Evolutionary conservation across 2,113 vertebrate species (phyloP), one percentile per base, ranked within the genome.

Genomic region (Calyptomena viridis): DNA sequence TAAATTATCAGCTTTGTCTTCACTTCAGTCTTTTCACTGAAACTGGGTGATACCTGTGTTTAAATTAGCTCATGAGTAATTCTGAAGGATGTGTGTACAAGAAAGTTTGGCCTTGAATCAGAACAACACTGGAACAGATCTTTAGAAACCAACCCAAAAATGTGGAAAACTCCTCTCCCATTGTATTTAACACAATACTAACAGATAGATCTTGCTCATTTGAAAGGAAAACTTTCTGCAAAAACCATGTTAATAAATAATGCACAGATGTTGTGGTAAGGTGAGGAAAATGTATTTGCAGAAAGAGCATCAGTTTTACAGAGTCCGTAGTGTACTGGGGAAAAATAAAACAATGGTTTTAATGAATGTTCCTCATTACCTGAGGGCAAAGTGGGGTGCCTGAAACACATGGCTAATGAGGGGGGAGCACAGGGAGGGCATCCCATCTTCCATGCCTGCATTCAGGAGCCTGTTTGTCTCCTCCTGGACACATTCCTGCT

Each of bases 1-100:
- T 74, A 83, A 96, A 96, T 97, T 89, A 94, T 85, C 55, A 72
- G 72, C 85, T 96, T 91, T 4, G 35, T 89, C 92, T 96, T 92
- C 67, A 79, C 87, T 89, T 94, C 74, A 96, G 47, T 93, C 90
- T 74, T 83, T 71, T 95, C 49, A 83, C 22, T 46, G 15, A 89
- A 97, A 95, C 73, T 75, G 40, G 62, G 30, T 90, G 95, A 89
- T 95, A 93, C 88, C 91, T 94, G 79, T 14, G 9, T 95, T 97
- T 82, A 90, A 96, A 86, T 66, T 71, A 77, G 55, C 73, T 86
- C 50, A 23, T 67, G 59, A 59, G 55, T 75, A 67, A 62, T 74
- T 73, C 50, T 85, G 94, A 88, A 83, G 77, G 72, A 88, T 88
- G 83, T 56, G 59, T 44, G 83, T 64, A 64, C 27, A 89, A 64